Base-by-base conservation (phyloP, 2,113 vertebrate genomes). In the Toxotes jaculatrix region DNA sequence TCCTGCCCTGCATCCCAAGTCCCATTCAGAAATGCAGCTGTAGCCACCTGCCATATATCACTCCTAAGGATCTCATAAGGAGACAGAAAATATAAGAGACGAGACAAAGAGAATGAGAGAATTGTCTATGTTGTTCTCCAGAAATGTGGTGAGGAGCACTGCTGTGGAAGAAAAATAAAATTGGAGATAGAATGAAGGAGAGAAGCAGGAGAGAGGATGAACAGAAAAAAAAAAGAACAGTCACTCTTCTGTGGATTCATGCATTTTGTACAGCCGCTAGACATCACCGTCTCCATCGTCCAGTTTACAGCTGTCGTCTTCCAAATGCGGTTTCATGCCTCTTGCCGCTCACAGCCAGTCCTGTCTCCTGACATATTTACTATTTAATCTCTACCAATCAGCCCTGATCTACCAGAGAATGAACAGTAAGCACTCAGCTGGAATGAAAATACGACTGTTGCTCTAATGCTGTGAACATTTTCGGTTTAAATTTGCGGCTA, bases 281-380 rank as follows among this genome's bases (percentile, higher is more conserved):
- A 86, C 65, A 65, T 31, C 67, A 55, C 32, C 31, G 21, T 70
- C 76, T 79, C 83, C 66, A 69, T 83, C 79, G 83, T 91, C 91
- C 78, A 92, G 92, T 93, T 92, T 89, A 79, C 88, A 79, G 87
- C 85, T 89, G 90, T 86, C 80, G 65, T 87, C 85, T 93, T 89
- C 77, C 73, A 87, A 91, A 91, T 90, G 88, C 84, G 31, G 86
- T 90, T 92, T 92, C 88, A 91, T 78, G 79, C 83, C 84, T 91
- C 79, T 59, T 43, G 40, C 74, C 4, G 55, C 83, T 84, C 83
- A 78, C 79, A 57, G 67, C 40, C 63, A 85, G 78, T 27, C 82
- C 73, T 76, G 32, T 82, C 86, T 82, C 81, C 84, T 75, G 70
- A 82, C 87, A 57, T 13, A 61, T 86, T 93, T 79, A 91, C 88